Conservation (phyloP, 2,113 vertebrate species). For the Eleginops maclovinus region DNA sequence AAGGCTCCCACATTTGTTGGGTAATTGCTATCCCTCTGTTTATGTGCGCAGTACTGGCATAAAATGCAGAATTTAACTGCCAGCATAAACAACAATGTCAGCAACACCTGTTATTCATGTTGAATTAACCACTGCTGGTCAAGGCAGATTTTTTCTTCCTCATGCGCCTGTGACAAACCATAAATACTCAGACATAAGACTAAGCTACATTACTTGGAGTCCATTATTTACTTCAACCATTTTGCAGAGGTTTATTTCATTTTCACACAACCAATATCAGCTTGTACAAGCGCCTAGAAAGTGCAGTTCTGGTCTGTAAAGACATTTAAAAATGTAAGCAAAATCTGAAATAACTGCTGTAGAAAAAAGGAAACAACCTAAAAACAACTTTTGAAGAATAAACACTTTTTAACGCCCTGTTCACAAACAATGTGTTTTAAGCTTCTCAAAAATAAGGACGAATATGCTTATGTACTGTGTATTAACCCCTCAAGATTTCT, state of each 20-base stretch:
- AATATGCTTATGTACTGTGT: background rate
- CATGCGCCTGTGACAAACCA: too few relatives aligned
- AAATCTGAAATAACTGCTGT: background rate
- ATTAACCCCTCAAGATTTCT: slow-evolving; percentile 3
- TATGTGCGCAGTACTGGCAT: background rate
- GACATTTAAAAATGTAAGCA: background rate
- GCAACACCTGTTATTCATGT: background rate
- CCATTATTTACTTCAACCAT: background rate
- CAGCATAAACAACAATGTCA: background rate
- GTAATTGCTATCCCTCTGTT: background rate
- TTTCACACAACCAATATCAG: background rate
- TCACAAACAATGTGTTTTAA: background rate
- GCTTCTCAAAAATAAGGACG: background rate
- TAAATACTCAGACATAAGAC: too few relatives aligned
- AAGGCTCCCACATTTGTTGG: background rate
- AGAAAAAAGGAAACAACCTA: background rate
- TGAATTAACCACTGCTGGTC: background rate
- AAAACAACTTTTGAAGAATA: background rate
- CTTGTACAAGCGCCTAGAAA: too few relatives aligned
- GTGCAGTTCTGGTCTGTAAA: background rate
- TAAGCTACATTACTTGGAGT: background rate
- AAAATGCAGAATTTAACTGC: background rate
- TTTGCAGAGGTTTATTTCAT: background rate
- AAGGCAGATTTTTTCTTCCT: background rate
- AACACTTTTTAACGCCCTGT: background rate